Evolutionary conservation across 2,888 invertebrate species (phyloP).

Genomic region (Seira musarum): DNA sequence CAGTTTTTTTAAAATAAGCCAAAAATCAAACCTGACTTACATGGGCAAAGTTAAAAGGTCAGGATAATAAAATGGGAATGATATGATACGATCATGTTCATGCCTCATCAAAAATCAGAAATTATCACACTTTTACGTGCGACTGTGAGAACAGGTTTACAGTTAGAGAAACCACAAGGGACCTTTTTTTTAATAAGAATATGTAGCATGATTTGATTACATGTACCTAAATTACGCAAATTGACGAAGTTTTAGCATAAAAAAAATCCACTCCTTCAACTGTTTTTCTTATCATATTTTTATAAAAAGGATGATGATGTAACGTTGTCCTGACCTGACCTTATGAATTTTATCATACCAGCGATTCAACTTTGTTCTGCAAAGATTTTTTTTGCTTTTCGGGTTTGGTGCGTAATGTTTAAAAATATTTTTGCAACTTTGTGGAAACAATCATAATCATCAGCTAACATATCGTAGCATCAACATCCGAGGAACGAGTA

Average conservation of each 20-base stretch:
- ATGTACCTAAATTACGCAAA: conserved; percentile 1
- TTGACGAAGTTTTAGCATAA: neutral
- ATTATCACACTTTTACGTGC: conserved; percentile 3
- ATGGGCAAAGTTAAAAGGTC: neutral
- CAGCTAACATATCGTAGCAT: too few relatives aligned
- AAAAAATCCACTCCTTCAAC: neutral
- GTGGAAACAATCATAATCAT: neutral
- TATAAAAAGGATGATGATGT: neutral
- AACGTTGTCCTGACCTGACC: conserved; percentile 5
- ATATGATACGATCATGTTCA: neutral
- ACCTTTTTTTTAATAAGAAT: too few relatives aligned
- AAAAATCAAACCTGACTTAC: neutral
- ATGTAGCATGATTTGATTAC: conserved; percentile 1
- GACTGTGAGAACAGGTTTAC: neutral
- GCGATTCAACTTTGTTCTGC: neutral
- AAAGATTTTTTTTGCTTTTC: too few relatives aligned
- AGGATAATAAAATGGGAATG: neutral
- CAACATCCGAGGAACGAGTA: conserved; percentile 1
- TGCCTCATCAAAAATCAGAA: neutral
- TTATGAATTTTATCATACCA: neutral
- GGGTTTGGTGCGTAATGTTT: too few relatives aligned
- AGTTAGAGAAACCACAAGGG: neutral
- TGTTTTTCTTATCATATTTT: neutral
- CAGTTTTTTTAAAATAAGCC: neutral
- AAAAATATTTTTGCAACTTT: neutral